These are phyloP conservation scores for Lutra lutra DNA, from an alignment of 2,797 vertebrate genomes.

Conservation along the genomic window DNA sequence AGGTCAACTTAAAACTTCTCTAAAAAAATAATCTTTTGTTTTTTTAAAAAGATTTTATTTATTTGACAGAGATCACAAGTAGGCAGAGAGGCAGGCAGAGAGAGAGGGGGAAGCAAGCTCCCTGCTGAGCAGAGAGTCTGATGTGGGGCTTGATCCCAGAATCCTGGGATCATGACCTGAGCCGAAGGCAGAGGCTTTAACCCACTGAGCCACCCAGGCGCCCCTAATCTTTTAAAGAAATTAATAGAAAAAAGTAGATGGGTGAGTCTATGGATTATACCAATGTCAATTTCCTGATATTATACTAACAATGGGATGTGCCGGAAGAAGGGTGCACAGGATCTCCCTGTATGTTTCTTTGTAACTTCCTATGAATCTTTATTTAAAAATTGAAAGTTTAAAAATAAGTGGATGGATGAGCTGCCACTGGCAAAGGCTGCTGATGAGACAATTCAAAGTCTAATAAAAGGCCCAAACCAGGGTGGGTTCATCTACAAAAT, in stretches of 20 bases:
- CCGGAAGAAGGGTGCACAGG: not conserved
- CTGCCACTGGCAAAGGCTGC: not conserved
- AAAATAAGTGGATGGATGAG: not conserved
- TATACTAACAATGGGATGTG: not conserved
- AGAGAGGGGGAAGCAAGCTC: too few species aligned
- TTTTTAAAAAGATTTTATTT: too few species aligned
- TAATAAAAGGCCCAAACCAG: conserved; percentile 2
- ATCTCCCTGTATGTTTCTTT: not conserved
- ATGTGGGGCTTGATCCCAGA: too few species aligned
- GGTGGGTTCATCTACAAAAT: not conserved
- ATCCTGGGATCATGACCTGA: too few species aligned
- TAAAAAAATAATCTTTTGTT: not conserved
- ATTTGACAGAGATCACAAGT: too few species aligned
- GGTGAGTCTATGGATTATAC: not conserved
- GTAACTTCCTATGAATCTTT: not conserved
- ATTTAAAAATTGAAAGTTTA: conserved; percentile 31
- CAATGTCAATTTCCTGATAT: not conserved
- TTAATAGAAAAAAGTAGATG: not conserved
- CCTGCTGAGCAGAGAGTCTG: too few species aligned
- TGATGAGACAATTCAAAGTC: not conserved
- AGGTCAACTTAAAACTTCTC: not conserved
- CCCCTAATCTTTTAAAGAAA: not conserved
- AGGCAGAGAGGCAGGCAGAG: too few species aligned
- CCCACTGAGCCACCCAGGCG: too few species aligned
- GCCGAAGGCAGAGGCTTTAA: too few species aligned